Conservation (phyloP, 2,797 vertebrate species). For the Sebastes umbrosus region DNA sequence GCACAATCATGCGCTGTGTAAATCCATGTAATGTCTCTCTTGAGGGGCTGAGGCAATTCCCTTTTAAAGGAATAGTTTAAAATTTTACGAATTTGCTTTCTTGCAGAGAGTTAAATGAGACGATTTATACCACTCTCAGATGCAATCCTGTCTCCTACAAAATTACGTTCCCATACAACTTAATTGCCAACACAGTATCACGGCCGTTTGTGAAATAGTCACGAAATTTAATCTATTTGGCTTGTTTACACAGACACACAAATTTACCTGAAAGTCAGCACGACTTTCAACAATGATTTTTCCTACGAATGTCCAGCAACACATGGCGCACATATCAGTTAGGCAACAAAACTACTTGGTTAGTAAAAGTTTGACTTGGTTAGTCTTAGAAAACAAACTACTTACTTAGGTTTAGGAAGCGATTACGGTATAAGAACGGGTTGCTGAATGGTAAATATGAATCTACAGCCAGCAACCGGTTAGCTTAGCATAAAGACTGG, state of each 20-base stretch:
- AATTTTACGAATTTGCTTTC: not conserved
- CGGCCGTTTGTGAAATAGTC: too few relatives aligned
- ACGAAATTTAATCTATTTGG: too few relatives aligned
- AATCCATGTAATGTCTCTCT: constrained; percentile 24
- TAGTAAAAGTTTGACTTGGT: rapidly evolving
- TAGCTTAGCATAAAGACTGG: not conserved
- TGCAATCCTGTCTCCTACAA: not conserved
- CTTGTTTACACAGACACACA: too few relatives aligned
- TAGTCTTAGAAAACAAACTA: too few relatives aligned
- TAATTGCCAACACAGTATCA: too few relatives aligned
- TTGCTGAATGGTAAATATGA: not conserved
- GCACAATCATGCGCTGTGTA: constrained; percentile 33
- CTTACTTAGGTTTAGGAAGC: too few relatives aligned
- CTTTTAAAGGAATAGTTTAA: not conserved
- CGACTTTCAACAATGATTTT: too few relatives aligned
- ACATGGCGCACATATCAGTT: rapidly evolving
- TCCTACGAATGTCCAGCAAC: too few relatives aligned
- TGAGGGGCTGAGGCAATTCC: not conserved
- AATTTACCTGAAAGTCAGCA: too few relatives aligned
- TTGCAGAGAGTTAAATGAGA: not conserved
- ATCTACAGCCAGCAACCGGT: not conserved
- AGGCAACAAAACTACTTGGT: too few relatives aligned
- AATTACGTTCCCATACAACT: not conserved
- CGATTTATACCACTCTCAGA: not conserved
- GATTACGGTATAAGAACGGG: not conserved